Conservation (phyloP, 2,113 vertebrate species). For the Cebidichthys violaceus region DNA sequence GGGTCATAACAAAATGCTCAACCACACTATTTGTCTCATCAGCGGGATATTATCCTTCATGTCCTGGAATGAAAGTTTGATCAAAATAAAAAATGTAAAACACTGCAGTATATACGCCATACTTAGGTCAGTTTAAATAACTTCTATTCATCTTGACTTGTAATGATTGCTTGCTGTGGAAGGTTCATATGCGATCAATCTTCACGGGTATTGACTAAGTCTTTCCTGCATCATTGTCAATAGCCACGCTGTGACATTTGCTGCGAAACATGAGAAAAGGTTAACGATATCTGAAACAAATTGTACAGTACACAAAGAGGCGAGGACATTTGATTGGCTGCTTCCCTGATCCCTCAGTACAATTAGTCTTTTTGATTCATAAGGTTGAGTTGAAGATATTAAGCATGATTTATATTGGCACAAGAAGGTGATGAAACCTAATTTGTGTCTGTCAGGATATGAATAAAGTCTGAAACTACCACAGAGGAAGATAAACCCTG, state of each 20-base stretch:
- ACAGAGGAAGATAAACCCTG: neutral
- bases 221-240: slow-evolving; percentile 45
- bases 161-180: neutral
- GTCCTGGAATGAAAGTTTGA: neutral
- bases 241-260: slow-evolving; percentile 70
- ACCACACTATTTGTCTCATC: neutral
- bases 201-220: slow-evolving; percentile 46
- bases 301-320: slow-evolving; percentile 31
- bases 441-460: neutral
- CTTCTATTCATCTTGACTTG: neutral
- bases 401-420: slow-evolving; percentile 9
- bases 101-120: neutral
- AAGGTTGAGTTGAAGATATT: slow-evolving; percentile 8
- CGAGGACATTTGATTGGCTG: slow-evolving; percentile 19
- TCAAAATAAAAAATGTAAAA: neutral
- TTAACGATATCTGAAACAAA: slow-evolving; percentile 74
- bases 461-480: slow-evolving; percentile 1
- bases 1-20: neutral
- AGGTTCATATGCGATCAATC: slow-evolving; percentile 22
- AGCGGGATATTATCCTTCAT: neutral
- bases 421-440: slow-evolving; percentile 1
- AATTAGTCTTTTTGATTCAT: slow-evolving; percentile 28
- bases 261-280: slow-evolving; percentile 72
- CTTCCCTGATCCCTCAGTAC: slow-evolving; percentile 14
- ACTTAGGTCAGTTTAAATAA: neutral